Percentiles rank a stretch among this genome's conserved stretches.
Evolutionary conservation across 2,888 invertebrate genomes (phyloP).

Genomic region (Aelia acuminata): DNA sequence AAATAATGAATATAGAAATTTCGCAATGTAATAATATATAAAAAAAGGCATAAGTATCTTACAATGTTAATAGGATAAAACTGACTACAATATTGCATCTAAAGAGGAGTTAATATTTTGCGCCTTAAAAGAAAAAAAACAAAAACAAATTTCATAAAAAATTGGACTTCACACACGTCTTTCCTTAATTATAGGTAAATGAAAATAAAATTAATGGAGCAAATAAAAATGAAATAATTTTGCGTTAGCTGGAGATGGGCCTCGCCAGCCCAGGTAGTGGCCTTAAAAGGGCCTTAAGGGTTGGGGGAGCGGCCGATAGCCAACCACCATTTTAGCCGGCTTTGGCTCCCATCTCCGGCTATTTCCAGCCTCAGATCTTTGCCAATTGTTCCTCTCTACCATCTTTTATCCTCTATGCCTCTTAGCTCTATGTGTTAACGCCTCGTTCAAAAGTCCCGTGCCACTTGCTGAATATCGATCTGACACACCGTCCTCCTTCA

Average conservation of each 20-base stretch:
- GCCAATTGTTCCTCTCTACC: slow-evolving; percentile 53
- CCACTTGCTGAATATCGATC: background rate
- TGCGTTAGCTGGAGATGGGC: background rate
- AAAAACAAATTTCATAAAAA: too few species aligned
- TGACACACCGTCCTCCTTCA: background rate
- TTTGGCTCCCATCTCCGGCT: slow-evolving; percentile 46
- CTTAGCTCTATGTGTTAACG: slow-evolving; percentile 3
- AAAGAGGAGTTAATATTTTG: too few species aligned
- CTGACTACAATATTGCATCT: too few species aligned
- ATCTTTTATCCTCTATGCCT: slow-evolving; percentile 16
- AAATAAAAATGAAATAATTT: background rate
- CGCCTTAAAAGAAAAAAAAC: too few species aligned
- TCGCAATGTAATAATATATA: too few species aligned
- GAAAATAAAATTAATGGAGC: too few species aligned
- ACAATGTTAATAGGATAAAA: too few species aligned
- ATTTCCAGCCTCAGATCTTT: slow-evolving; percentile 32
- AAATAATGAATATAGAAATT: too few species aligned
- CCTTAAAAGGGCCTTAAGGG: slow-evolving; percentile 47
- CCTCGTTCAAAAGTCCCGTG: background rate
- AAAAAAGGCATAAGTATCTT: too few species aligned
- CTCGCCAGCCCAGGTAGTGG: background rate
- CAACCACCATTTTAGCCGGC: slow-evolving; percentile 52
- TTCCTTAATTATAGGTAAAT: too few species aligned
- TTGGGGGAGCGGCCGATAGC: slow-evolving; percentile 30
- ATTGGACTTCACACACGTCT: too few species aligned